These are phyloP conservation scores for Oscheius sp. DNA, from an alignment of 2,888 invertebrate genomes.

Conservation along the genomic window DNA sequence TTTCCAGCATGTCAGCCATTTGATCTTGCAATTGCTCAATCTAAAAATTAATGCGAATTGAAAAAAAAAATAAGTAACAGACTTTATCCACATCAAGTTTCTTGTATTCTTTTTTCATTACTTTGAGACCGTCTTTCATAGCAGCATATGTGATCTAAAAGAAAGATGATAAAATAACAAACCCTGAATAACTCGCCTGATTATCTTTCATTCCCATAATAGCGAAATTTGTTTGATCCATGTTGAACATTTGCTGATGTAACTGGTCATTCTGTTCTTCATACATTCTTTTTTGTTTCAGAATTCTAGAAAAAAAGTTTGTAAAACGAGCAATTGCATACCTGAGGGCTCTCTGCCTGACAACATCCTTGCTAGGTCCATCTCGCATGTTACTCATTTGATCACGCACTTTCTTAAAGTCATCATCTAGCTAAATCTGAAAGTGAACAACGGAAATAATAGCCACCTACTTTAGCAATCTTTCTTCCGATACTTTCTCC, in stretches of 20 bases:
- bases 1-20: slow-evolving; percentile 94
- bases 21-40: slow-evolving; percentile 80
- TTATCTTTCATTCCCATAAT: slow-evolving; percentile 87
- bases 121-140: slow-evolving; percentile 95
- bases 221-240: slow-evolving; percentile 98
- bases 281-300: slow-evolving; percentile 93
- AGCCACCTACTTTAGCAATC: slow-evolving; percentile 76
- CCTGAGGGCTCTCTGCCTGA: slow-evolving; percentile 93
- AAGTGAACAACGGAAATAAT: background rate
- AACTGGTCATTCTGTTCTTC: slow-evolving; percentile 92
- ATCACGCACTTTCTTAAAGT: slow-evolving; percentile 93
- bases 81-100: slow-evolving; percentile 97
- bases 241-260: slow-evolving; percentile 94
- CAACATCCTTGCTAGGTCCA: slow-evolving; percentile 96
- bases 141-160: slow-evolving; percentile 86
- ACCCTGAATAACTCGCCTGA: slow-evolving; percentile 63
- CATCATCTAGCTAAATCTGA: slow-evolving; percentile 79
- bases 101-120: slow-evolving; percentile 98
- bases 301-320: slow-evolving; percentile 78
- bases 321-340: slow-evolving; percentile 31
- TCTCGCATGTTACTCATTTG: slow-evolving; percentile 99
- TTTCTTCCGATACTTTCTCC: slow-evolving; percentile 93
- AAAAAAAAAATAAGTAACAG: background rate
- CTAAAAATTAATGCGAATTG: slow-evolving; percentile 20
- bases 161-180: background rate